Conservation (phyloP, 2,888 invertebrate genomes). For the Suillia variegata region DNA sequence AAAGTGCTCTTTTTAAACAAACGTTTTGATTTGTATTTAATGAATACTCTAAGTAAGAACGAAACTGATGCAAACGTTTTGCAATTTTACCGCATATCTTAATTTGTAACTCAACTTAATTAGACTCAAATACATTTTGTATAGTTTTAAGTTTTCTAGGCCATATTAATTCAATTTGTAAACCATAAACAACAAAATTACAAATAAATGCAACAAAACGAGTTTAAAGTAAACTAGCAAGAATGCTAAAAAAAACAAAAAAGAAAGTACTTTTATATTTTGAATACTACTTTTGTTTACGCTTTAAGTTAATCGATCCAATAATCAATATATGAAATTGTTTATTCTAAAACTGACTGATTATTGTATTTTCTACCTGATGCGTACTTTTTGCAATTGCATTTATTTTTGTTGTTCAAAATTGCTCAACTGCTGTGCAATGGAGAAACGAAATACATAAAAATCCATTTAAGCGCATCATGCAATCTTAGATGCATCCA, state of each 20-base stretch:
- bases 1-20: neutral
- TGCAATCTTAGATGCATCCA: neutral
- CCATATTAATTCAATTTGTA: constrained; percentile 49
- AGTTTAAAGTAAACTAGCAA: no score
- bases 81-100: neutral
- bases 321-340: neutral
- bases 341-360: neutral
- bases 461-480: no score
- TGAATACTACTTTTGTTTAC: no score
- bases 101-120: neutral
- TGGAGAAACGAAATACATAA: neutral
- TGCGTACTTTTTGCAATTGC: neutral
- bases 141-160: constrained; percentile 35
- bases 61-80: neutral
- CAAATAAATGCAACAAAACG: constrained; percentile 8
- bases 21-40: neutral
- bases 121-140: neutral
- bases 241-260: no score
- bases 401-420: neutral
- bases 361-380: neutral
- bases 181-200: constrained; percentile 34
- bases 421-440: constrained; percentile 1
- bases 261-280: neutral
- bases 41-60: neutral
- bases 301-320: neutral